Percentiles rank a stretch among this genome's conserved stretches.
Conservation (phyloP, 2,113 vertebrate species). For the Melanerpes aurifrons region DNA sequence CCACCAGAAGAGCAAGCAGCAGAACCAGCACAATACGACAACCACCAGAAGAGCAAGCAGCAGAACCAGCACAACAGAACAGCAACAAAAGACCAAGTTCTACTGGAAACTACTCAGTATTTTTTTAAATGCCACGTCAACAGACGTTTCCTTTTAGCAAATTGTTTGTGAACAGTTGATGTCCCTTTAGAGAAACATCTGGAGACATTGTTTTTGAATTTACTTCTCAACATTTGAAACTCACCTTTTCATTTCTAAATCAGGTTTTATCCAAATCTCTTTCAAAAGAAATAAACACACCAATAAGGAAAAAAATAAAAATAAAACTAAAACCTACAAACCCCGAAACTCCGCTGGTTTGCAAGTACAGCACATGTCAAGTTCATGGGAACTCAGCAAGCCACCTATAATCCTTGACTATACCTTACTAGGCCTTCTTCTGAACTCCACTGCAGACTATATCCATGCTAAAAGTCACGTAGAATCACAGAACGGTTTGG, state of each 20-base stretch:
- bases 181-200: constrained; percentile 51
- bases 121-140: constrained; percentile 37
- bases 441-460: not conserved
- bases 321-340: not conserved
- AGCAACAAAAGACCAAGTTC: not conserved
- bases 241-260: constrained; percentile 48
- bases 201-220: constrained; percentile 30
- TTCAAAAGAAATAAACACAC: accelerated
- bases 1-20: no score
- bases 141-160: constrained; percentile 51
- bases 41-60: not conserved
- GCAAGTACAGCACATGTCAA: not conserved
- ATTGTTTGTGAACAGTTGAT: constrained; percentile 39
- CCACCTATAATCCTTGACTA: not conserved
- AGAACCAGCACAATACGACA: no score
- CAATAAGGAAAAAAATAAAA: no score
- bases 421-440: not conserved
- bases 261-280: constrained; percentile 9
- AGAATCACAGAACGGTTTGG: no score
- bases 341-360: not conserved
- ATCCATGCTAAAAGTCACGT: accelerated
- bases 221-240: constrained; percentile 1
- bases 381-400: not conserved
- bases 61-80: not conserved
- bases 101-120: constrained; percentile 26